Conservation (phyloP, 92 coral and sea anemone species). For the Heliopora coerulea region DNA sequence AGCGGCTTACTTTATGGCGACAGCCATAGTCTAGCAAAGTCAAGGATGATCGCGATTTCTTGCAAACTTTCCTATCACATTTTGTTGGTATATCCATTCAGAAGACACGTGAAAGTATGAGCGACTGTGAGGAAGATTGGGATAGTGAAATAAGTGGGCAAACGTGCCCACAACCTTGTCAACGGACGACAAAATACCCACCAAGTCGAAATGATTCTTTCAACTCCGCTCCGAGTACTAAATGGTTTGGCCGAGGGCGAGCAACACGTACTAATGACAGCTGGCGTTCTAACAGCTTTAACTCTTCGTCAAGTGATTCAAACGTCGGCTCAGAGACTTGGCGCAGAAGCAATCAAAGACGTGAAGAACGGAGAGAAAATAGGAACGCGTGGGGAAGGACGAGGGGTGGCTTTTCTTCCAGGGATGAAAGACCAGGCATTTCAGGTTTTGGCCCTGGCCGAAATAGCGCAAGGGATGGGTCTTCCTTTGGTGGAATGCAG, state of each 20-base stretch:
- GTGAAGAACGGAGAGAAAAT: not conserved
- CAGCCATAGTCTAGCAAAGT: too few relatives aligned
- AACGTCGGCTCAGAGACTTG: not conserved
- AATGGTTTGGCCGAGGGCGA: slow-evolving; percentile 23
- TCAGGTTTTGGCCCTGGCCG: not conserved
- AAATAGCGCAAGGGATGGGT: not conserved
- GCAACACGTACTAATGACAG: not conserved
- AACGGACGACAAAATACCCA: not conserved
- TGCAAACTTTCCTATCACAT: too few relatives aligned
- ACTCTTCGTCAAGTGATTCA: not conserved
- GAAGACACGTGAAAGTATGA: not conserved
- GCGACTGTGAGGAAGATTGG: slow-evolving; percentile 40
- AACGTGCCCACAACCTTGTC: not conserved
- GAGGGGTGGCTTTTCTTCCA: slow-evolving; percentile 8
- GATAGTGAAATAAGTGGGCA: slow-evolving; percentile 17
- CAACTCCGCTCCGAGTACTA: not conserved
- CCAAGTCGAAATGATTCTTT: not conserved
- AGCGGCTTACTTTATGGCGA: too few relatives aligned
- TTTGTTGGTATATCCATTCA: too few relatives aligned
- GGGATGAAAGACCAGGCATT: not conserved
- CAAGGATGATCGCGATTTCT: too few relatives aligned
- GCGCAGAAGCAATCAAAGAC: not conserved
- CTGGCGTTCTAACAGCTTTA: not conserved
- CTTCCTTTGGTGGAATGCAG: slow-evolving; percentile 2
- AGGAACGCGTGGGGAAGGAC: slow-evolving; percentile 3